A percentile compares a stretch with the other conserved stretches of the same genome.
phyloP scores from a whole-genome alignment of 2,113 vertebrate species.

The Callorhinus ursinus region DNA sequence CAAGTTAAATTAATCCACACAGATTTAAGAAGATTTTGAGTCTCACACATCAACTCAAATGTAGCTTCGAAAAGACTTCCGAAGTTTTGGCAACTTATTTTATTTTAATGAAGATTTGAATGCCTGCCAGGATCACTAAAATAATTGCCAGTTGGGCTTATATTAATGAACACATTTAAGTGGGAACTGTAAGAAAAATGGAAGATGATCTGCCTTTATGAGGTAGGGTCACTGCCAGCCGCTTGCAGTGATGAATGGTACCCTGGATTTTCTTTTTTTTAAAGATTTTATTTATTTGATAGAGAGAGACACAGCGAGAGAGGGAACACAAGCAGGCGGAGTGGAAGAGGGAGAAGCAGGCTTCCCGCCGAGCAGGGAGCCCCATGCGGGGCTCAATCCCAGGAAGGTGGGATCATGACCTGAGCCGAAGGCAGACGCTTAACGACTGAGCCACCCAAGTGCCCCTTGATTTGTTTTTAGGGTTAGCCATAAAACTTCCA shows the following conservation, averaged over 20 bases:
- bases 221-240: not conserved
- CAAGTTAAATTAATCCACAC: slow-evolving; percentile 39
- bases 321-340: no score
- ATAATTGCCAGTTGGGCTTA: slow-evolving; percentile 53
- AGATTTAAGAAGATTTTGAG: not conserved
- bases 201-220: slow-evolving; percentile 33
- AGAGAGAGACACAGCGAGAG: no score
- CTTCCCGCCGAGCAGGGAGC: no score
- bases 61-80: not conserved
- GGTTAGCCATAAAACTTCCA: slow-evolving; percentile 42
- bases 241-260: not conserved
- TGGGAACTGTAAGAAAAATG: not conserved
- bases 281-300: no score
- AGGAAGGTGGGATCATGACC: no score
- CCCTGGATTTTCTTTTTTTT: slow-evolving; percentile 57
- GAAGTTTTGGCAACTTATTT: slow-evolving; percentile 49
- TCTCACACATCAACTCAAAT: not conserved
- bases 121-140: slow-evolving; percentile 1
- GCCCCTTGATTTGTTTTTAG: slow-evolving; percentile 60
- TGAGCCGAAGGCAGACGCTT: no score
- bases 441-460: no score
- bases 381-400: no score
- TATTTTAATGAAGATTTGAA: slow-evolving; percentile 64
- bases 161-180: slow-evolving; percentile 60
- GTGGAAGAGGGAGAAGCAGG: no score